Base-by-base conservation (phyloP, 1,140 invertebrate species). In the Heliconius himera region DNA sequence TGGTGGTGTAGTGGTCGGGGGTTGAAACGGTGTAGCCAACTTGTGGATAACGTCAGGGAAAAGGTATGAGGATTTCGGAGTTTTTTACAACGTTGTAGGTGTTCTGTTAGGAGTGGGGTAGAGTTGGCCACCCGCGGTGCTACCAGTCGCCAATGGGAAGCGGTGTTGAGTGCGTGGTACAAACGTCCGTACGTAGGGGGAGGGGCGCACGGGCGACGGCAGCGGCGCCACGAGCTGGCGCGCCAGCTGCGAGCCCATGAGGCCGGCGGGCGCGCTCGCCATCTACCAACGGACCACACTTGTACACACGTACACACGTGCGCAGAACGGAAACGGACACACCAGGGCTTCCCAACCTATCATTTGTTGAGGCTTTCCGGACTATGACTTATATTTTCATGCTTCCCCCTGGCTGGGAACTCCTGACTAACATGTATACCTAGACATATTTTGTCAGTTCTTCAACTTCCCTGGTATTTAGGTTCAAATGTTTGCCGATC, bases 151-250 rank as follows among this genome's bases (percentile, higher is more conserved):
- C 92, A 92, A 93, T 93, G 90, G 91, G 91, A 94, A 93, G 91
- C 90, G 90, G 91, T 90, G 93, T 93, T 89, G 92, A 93, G 92
- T 95, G 93, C 93, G 94, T 94, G 94, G 91, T 94, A 94, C 92
- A 94, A 94, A 94, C 93, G 89, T 93, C 90, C 92, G 94, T 94
- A 94, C 92, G 92, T 95, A 94, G 87, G 89, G 87, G 91, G 94
- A 93, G 88, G 90, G 88, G 77, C 90, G 82, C 76, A 87, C 87
- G 82, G 84, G 85, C 77, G 93, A 89, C 87, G 94, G 93, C 90
- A 95, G 94, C 87, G 95, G 95, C 88, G 95, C 95, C 83, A 95
- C 95, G 88, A 96, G 94, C 90, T 96, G 95, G 79, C 95, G 95
- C 84, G 95, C 95, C 83, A 96, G 93, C 91, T 96, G 95, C 90